A percentile compares a stretch with the other conserved stretches of the same genome.
Evolutionary conservation across 2,113 vertebrate genomes (phyloP).

Genomic region (Pao palembangensis): DNA sequence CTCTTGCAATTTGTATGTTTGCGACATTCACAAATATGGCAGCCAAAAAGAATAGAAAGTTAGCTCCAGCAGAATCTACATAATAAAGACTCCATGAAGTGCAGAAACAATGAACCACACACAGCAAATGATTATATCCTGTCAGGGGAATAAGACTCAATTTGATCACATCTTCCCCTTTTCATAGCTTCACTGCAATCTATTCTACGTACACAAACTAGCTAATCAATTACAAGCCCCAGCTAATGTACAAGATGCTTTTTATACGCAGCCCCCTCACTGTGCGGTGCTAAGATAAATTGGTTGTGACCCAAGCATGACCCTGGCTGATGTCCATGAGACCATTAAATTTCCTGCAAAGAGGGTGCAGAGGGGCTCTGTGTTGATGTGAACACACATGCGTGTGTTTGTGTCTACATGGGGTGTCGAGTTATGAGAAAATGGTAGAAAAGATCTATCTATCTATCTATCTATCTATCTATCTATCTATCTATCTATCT

Average conservation of each 20-base stretch:
- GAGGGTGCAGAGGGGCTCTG: constrained; percentile 44
- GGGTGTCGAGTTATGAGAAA: too few species aligned
- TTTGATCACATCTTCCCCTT: constrained; percentile 50
- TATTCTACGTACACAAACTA: constrained; percentile 60
- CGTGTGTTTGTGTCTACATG: constrained; percentile 10
- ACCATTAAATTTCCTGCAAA: constrained; percentile 73
- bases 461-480: too few species aligned
- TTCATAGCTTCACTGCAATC: constrained; percentile 28
- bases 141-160: constrained; percentile 40
- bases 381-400: constrained; percentile 14
- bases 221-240: constrained; percentile 61
- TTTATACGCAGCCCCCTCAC: constrained; percentile 54
- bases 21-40: not conserved
- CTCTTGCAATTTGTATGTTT: not conserved
- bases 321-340: constrained; percentile 75
- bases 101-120: constrained; percentile 29
- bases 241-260: constrained; percentile 64
- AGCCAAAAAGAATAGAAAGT: constrained; percentile 8
- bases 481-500: too few species aligned
- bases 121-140: constrained; percentile 43
- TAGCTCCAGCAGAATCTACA: constrained; percentile 12
- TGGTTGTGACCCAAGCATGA: constrained; percentile 74
- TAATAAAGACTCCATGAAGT: constrained; percentile 25
- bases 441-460: too few species aligned
- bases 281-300: constrained; percentile 71